Evolutionary conservation across 2,797 vertebrate genomes (phyloP).

Genomic region (Cetoscarus ocellatus): DNA sequence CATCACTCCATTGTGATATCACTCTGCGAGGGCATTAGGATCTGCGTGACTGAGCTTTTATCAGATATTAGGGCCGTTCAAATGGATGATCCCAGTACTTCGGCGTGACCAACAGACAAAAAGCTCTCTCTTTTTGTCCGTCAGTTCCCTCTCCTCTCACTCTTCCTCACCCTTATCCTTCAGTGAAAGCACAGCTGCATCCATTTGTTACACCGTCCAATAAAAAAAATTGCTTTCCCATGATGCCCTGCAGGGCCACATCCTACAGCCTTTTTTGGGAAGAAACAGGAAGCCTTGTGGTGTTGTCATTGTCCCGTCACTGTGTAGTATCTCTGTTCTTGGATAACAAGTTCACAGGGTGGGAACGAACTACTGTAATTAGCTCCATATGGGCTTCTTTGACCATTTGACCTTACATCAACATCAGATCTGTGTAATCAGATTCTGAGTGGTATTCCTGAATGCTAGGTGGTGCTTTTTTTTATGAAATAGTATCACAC

Average conservation of each 20-base stretch:
- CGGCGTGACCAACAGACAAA: constrained; percentile 76
- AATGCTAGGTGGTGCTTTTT: too few species aligned
- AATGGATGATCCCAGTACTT: constrained; percentile 76
- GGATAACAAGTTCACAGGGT: constrained; percentile 53
- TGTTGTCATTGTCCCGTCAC: constrained; percentile 55
- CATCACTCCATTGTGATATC: constrained; percentile 62
- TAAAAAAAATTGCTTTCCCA: constrained; percentile 59
- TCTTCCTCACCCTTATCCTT: constrained; percentile 57
- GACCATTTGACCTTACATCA: too few species aligned
- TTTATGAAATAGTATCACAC: too few species aligned
- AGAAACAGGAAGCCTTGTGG: constrained; percentile 63
- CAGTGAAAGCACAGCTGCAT: constrained; percentile 75
- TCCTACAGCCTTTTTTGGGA: constrained; percentile 61
- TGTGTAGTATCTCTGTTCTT: constrained; percentile 52
- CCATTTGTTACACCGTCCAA: constrained; percentile 69
- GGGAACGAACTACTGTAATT: constrained; percentile 32
- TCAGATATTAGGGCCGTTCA: constrained; percentile 76
- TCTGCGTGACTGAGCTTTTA: constrained; percentile 77
- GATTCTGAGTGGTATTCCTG: too few species aligned
- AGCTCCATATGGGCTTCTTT: constrained; percentile 6
- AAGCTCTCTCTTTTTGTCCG: constrained; percentile 67
- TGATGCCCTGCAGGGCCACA: constrained; percentile 70
- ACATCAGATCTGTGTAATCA: too few species aligned
- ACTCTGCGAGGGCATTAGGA: constrained; percentile 63
- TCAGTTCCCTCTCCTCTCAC: constrained; percentile 43